Percentiles rank a stretch among this genome's conserved stretches.
phyloP scores from a whole-genome alignment of 2,113 vertebrate species.

The Ginglymostoma cirratum region DNA sequence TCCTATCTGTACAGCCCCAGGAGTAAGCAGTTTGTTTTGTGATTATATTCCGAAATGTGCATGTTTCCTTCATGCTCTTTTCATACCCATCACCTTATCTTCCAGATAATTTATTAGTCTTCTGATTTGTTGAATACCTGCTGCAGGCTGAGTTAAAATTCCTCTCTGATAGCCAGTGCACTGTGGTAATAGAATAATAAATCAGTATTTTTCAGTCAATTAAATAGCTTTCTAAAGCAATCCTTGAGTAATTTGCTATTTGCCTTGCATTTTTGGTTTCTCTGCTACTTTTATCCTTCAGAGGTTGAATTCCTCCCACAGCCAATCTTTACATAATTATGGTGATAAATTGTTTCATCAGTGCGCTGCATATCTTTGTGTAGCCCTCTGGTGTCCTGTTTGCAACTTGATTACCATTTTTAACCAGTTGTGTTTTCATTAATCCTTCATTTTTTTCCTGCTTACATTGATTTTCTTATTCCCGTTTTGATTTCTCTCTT shows the following conservation, averaged over 20 bases:
- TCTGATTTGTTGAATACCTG: not conserved
- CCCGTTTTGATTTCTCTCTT: not conserved
- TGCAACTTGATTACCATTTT: not conserved
- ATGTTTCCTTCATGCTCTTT: not conserved
- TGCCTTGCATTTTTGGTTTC: not conserved
- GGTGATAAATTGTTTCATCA: not conserved
- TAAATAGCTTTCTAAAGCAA: not conserved
- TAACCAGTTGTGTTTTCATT: not conserved
- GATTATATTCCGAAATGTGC: not conserved
- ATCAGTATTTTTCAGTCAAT: not conserved
- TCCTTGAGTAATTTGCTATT: not conserved
- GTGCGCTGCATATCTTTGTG: not conserved
- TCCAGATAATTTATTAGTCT: not conserved
- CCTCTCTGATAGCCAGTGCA: not conserved
- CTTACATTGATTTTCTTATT: not conserved
- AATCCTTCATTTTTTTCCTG: not conserved
- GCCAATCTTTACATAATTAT: not conserved
- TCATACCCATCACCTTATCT: not conserved
- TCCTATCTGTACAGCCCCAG: not conserved
- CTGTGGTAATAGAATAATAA: not conserved
- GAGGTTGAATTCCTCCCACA: not conserved
- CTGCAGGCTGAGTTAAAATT: not conserved
- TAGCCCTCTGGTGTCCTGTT: not conserved
- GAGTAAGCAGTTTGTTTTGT: not conserved
- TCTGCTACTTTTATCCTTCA: not conserved